Conservation (phyloP, 2,888 invertebrate species). For the Chesias legatella region DNA sequence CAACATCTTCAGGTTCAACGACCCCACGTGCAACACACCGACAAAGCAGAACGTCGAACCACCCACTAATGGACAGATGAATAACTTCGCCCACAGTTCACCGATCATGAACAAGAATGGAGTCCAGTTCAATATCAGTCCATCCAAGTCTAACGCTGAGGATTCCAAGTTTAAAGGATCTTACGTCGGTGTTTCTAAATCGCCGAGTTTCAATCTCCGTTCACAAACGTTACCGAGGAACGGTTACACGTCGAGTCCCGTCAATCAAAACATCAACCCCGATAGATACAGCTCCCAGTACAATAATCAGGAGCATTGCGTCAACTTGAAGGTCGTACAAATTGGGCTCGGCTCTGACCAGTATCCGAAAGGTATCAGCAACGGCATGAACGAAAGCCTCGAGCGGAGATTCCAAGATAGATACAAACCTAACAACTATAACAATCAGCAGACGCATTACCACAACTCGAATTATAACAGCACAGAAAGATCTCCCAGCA, state of each 20-base stretch:
- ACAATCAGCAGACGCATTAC: constrained; percentile 58
- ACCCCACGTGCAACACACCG: constrained; percentile 79
- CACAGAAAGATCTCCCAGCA: constrained; percentile 69
- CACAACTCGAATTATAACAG: constrained; percentile 66
- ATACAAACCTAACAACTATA: constrained; percentile 68
- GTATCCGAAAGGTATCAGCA: constrained; percentile 77
- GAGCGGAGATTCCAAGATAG: constrained; percentile 76
- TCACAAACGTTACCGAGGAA: constrained; percentile 88
- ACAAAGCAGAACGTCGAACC: constrained; percentile 49
- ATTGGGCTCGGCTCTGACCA: constrained; percentile 82
- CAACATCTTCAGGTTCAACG: constrained; percentile 85
- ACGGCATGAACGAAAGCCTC: constrained; percentile 66
- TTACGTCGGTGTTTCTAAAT: constrained; percentile 63
- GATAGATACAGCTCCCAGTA: constrained; percentile 77
- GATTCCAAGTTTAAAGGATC: constrained; percentile 67
- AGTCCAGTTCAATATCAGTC: constrained; percentile 76
- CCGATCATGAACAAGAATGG: constrained; percentile 79
- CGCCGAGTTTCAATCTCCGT: constrained; percentile 74
- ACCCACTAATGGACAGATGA: constrained; percentile 51
- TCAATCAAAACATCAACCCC: constrained; percentile 67
- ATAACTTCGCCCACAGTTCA: constrained; percentile 71
- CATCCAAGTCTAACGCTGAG: constrained; percentile 68
- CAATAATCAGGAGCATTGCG: constrained; percentile 76
- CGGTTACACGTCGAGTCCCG: constrained; percentile 72
- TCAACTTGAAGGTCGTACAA: constrained; percentile 81